Evolutionary conservation across 2,888 invertebrate genomes (phyloP), one percentile per base, ranked within the genome.

Genomic region (Branchinecta sandiegonensis): DNA sequence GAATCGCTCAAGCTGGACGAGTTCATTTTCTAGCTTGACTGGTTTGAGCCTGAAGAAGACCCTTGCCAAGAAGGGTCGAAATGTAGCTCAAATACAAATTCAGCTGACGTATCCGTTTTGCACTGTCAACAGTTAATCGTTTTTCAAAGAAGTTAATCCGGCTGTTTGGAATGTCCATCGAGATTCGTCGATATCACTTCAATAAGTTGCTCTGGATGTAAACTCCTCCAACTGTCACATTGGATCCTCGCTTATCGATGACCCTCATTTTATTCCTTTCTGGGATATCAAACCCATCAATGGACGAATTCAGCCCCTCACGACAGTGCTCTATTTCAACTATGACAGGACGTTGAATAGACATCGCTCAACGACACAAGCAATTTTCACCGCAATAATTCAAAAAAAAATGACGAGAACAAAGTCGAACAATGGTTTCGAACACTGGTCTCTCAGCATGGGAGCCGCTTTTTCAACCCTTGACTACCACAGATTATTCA

Each of bases 201-300:
- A 11, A 56, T 56, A 56, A 56, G 23, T 23, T 56, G 12, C 63
- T 56, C 63, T 56, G 63, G 63, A 9, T 56, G 23, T 56, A 56
- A 37, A 56, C 63, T 56, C 23, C 23, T 56, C 63, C n/a, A 56
- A 56, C 63, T 56, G 63, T 56, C 63, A 56, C 63, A 56, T 56
- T 56, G 63, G n/a, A n/a, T 56, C 37, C 63, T 17, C 63, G n/a
- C 23, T 56, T 56, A 56, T 56, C 63, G 63, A 56, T 56, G 63
- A 56, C n/a, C 63, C 63, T 56, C 63, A 56, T 56, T 56, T 56
- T 56, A 56, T 56, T 56, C 63, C 63, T 56, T 56, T 56, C 63
- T 56, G 63, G 63, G 63, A 56, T 56, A 56, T 56, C 63, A 56
- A 56, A 56, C 63, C 63, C 63, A 56, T 56, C 63, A 56, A 56